These are phyloP conservation scores for Blomia tropicalis DNA, from an alignment of 2,888 invertebrate species.

Conservation along the genomic window DNA sequence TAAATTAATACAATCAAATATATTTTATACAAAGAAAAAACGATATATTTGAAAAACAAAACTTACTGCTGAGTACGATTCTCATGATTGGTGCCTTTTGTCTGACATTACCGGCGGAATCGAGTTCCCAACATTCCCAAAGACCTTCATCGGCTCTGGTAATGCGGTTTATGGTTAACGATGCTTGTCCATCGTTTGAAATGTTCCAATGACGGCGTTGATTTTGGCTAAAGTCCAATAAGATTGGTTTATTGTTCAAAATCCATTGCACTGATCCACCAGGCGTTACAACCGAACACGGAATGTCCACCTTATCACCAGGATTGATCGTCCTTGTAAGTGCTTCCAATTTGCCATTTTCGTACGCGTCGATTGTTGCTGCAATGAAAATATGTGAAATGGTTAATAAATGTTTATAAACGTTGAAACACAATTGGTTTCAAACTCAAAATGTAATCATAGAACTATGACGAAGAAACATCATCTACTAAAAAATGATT, in stretches of 20 bases:
- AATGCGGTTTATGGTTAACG: conserved; percentile 28
- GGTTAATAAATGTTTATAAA: too few relatives aligned
- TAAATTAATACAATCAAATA: not conserved
- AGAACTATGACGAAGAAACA: too few relatives aligned
- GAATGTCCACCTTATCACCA: conserved; percentile 29
- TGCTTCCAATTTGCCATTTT: not conserved
- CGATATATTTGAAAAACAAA: conserved; percentile 7
- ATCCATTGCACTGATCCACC: conserved; percentile 31
- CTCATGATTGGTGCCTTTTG: conserved; percentile 29
- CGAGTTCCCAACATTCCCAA: conserved; percentile 32
- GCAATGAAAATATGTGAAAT: too few relatives aligned
- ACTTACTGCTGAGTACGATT: conserved; percentile 30
- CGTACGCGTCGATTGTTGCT: too few relatives aligned
- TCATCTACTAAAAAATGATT: too few relatives aligned
- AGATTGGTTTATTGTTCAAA: conserved; percentile 28
- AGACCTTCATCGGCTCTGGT: conserved; percentile 31
- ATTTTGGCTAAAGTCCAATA: conserved; percentile 27
- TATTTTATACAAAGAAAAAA: not conserved
- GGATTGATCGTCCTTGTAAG: conserved; percentile 21
- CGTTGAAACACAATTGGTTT: too few relatives aligned
- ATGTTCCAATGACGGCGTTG: conserved; percentile 30
- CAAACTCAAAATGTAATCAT: too few relatives aligned
- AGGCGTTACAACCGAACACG: conserved; percentile 29
- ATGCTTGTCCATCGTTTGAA: conserved; percentile 28
- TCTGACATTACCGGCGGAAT: conserved; percentile 28